Percentiles rank a stretch among this genome's conserved stretches.
phyloP scores from a whole-genome alignment of 1,140 invertebrate genomes.

The Drosophila paulistorum region DNA sequence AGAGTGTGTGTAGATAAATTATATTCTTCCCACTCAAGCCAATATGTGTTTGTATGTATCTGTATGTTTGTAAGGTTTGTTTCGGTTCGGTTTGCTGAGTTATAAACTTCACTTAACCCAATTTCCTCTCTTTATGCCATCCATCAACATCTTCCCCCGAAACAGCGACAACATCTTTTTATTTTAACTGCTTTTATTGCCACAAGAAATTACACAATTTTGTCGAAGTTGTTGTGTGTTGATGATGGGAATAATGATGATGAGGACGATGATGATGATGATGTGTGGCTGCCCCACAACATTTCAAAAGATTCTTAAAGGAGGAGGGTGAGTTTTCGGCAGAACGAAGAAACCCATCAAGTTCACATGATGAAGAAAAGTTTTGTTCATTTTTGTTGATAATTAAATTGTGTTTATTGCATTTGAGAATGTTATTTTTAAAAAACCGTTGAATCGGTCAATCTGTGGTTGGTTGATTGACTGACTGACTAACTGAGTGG shows the following conservation, averaged over 20 bases:
- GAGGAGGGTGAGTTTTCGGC: neutral
- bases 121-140: constrained; percentile 12
- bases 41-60: neutral
- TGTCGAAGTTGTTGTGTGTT: neutral
- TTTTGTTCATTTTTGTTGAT: constrained; percentile 25
- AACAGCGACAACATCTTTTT: neutral
- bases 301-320: constrained; percentile 5
- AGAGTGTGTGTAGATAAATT: neutral
- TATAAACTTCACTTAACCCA: constrained; percentile 13
- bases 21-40: neutral
- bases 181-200: constrained; percentile 14
- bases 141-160: constrained; percentile 5
- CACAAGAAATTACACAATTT: constrained; percentile 14
- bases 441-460: neutral
- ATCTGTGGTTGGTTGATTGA: neutral
- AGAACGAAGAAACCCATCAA: neutral
- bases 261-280: no score
- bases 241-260: constrained; percentile 4
- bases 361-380: constrained; percentile 30
- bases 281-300: constrained; percentile 4
- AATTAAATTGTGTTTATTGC: constrained; percentile 26
- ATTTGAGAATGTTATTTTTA: constrained; percentile 31
- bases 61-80: no score
- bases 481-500: neutral
- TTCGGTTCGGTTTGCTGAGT: neutral